phyloP scores from a whole-genome alignment of 2,888 invertebrate genomes.

The Melanostoma scalare region DNA sequence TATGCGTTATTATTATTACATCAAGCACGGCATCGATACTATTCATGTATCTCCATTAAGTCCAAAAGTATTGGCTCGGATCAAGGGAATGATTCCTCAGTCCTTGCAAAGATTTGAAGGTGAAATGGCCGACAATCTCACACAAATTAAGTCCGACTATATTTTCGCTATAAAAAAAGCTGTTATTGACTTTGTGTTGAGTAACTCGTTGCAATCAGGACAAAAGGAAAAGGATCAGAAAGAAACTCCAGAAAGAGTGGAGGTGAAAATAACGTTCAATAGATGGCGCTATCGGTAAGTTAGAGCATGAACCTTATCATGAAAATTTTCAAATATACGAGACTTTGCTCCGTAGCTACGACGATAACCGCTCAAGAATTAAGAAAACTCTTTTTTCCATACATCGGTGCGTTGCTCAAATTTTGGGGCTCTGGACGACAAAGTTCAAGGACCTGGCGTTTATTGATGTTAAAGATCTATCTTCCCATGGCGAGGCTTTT shows the following conservation, averaged over 20 bases:
- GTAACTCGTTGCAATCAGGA: conserved; percentile 85
- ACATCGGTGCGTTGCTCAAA: conserved; percentile 91
- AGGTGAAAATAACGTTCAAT: conserved; percentile 85
- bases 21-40: conserved; percentile 94
- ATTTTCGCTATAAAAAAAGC: conserved; percentile 94
- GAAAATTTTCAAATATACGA: not conserved
- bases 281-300: conserved; percentile 85
- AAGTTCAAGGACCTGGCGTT: conserved; percentile 85
- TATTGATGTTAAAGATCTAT: conserved; percentile 81
- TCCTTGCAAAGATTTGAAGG: conserved; percentile 86
- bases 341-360: conserved; percentile 78
- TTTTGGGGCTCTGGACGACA: conserved; percentile 91
- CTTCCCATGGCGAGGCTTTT: conserved; percentile 78
- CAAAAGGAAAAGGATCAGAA: conserved; percentile 70
- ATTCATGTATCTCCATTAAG: conserved; percentile 94
- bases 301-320: conserved; percentile 11
- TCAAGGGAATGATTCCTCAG: conserved; percentile 86
- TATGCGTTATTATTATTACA: conserved; percentile 93
- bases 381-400: conserved; percentile 87
- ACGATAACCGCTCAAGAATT: conserved; percentile 83
- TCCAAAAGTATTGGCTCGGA: conserved; percentile 86
- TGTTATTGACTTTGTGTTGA: conserved; percentile 94
- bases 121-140: conserved; percentile 85
- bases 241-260: conserved; percentile 82
- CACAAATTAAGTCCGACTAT: conserved; percentile 93